Evolutionary conservation across 2,113 vertebrate genomes (phyloP).

Genomic region (Rhombomys opimus): DNA sequence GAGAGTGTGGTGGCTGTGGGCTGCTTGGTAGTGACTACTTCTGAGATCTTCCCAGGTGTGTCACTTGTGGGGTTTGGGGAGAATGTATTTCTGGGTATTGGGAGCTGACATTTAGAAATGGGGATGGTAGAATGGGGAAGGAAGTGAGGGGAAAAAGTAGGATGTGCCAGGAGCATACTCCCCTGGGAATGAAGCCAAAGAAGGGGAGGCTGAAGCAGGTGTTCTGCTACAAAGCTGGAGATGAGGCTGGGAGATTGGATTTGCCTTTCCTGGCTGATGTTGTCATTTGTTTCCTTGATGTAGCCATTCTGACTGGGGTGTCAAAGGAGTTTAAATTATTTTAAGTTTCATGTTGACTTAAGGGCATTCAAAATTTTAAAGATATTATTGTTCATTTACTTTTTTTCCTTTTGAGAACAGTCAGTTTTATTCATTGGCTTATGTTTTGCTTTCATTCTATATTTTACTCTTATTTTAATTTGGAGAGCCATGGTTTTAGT

Average conservation of each 20-base stretch:
- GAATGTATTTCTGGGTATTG: not conserved
- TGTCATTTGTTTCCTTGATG: not conserved
- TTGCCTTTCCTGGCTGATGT: not conserved
- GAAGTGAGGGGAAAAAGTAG: not conserved
- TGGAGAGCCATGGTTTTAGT: not conserved
- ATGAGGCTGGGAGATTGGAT: not conserved
- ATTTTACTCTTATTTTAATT: not conserved
- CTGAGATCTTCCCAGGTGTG: not conserved
- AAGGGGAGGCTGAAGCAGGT: not conserved
- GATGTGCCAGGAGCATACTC: not conserved
- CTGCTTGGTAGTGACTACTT: not conserved
- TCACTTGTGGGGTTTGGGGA: not conserved
- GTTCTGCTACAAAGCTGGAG: not conserved
- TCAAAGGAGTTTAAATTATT: not conserved
- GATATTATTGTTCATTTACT: not conserved
- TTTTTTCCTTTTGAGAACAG: not conserved
- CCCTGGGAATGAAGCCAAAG: not conserved
- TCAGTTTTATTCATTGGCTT: not conserved
- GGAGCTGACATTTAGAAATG: not conserved
- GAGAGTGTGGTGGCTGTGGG: not conserved
- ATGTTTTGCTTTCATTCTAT: not conserved
- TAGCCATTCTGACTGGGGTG: not conserved
- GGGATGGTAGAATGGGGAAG: not conserved
- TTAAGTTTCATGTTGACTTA: not conserved
- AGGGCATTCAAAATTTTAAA: not conserved